Evolutionary conservation across 1,140 invertebrate species (phyloP), one percentile per base, ranked within the genome.

Genomic region (Euschistus heros): DNA sequence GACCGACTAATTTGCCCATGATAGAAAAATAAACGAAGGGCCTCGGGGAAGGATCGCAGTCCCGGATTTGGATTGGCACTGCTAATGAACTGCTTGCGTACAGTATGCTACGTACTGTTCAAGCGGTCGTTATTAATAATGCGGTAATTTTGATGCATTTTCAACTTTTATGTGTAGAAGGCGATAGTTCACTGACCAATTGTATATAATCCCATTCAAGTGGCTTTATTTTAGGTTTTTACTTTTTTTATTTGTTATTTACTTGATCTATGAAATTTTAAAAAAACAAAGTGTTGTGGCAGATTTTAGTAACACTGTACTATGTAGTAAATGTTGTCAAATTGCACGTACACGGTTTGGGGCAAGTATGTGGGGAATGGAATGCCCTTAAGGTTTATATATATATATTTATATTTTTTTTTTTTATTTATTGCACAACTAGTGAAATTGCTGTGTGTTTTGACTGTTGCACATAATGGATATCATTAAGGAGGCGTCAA

Each of bases 21-120:
- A 61, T 61, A 37, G 42, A 33, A 44, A 61, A 61, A 61, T 61
- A 61, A 61, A 18, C 59, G 22, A 44, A 44, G 18, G 30, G 59
- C 26, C 59, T 30, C 33, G 26, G 59, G 59, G 59, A 33, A 61
- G 59, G n/a, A 26, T 18, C 30, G 30, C 59, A 61, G 59, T 61
- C 37, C 37, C 63, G 44, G 46, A 63, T 47, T 46, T 44, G 63
- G 59, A 61, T 61, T 42, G 42, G 18, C 59, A 42, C 37, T 61
- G 59, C 37, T 37, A 20, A 24, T 37, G 54, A 42, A 65, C 54
- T 54, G 37, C 33, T 65, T 57, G 30, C 24, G 33, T 60, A 60
- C 64, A 65, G 64, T 65, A 65, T 65, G 64, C 64, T 44, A 37
- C 64, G 64, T 65, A 65, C 64, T 65, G 64, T 65, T 37, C 64